Conservation (phyloP, 2,113 vertebrate genomes). For the Diadophis punctatus region DNA sequence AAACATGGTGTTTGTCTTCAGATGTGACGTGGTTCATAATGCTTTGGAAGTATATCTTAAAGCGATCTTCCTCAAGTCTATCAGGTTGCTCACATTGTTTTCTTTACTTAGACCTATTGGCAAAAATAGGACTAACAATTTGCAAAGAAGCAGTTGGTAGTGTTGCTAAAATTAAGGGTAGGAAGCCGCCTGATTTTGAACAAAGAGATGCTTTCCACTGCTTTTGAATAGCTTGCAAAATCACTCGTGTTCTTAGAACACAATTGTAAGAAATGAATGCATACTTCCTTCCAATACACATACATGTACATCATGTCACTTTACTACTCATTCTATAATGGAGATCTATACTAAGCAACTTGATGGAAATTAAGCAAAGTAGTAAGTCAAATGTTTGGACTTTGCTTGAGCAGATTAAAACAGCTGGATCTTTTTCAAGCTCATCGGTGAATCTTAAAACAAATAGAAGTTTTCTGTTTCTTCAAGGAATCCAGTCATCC, state of each 20-base stretch:
- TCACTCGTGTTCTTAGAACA: neutral
- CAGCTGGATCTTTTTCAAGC: neutral
- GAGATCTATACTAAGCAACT: neutral
- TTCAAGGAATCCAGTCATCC: neutral
- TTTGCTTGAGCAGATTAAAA: neutral
- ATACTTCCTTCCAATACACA: neutral
- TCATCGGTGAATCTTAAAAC: neutral
- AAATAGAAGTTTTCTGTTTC: neutral
- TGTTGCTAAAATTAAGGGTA: neutral
- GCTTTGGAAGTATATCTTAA: neutral
- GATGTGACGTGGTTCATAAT: neutral
- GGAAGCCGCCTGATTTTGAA: neutral
- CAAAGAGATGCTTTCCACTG: neutral
- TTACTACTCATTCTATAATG: neutral
- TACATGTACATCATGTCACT: neutral
- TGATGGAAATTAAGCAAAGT: neutral
- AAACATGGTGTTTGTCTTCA: neutral
- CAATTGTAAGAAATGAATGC: neutral
- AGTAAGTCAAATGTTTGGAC: neutral
- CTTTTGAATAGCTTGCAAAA: neutral
- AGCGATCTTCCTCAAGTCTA: neutral
- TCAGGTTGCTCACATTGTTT: neutral
- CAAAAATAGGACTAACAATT: neutral
- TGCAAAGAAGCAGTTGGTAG: neutral
- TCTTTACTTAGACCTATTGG: conserved; percentile 9